Evolutionary conservation across 2,797 vertebrate genomes (phyloP), one percentile per base, ranked within the genome.

Genomic region (Gymnothorax javanicus): DNA sequence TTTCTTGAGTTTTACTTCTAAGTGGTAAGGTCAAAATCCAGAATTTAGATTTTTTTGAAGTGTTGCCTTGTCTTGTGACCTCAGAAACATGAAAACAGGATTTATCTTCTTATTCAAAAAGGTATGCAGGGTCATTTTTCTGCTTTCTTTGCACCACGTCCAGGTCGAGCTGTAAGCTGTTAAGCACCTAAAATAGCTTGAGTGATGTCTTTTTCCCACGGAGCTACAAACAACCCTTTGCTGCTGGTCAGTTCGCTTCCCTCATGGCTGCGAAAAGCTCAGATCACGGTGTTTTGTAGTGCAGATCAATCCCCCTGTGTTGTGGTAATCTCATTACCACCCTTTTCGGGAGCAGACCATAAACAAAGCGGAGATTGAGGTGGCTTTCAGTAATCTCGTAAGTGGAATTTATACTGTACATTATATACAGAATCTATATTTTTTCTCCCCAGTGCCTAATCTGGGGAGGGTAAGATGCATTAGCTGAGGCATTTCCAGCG

Each of bases 181-280:
- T 54, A 81, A 81, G 20, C 77, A 11, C 77, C 15, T 33, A 81
- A 77, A 81, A 81, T 56, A 7, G 20, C 77, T 81, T 20, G 1
- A 81, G 77, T 81, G 77, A 56, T 81, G 77, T 81, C 56, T 50
- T 81, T 81, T 56, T 81, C 77, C 77, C 50, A 54, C 77, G 52
- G 52, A 81, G 11, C 52, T 23, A 56, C 77, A 81, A 81, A 50
- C 77, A 50, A 17, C 73, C 73, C 12, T 43, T 77, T 17, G 13
- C 73, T 20, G 56, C 20, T 23, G 77, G 33, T 20, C 52, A 52
- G 77, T 56, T 81, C 20, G 20, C 20, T 81, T 56, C 77, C 52
- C 52, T 56, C 23, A 20, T 56, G 11, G 23, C 50, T 54, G n/a
- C 77, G 17, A 20, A 43, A 81, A 56, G 15, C 52, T 56, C 56